Base-by-base conservation (phyloP, 1,140 invertebrate genomes). In the Meloidogyne hapla region DNA sequence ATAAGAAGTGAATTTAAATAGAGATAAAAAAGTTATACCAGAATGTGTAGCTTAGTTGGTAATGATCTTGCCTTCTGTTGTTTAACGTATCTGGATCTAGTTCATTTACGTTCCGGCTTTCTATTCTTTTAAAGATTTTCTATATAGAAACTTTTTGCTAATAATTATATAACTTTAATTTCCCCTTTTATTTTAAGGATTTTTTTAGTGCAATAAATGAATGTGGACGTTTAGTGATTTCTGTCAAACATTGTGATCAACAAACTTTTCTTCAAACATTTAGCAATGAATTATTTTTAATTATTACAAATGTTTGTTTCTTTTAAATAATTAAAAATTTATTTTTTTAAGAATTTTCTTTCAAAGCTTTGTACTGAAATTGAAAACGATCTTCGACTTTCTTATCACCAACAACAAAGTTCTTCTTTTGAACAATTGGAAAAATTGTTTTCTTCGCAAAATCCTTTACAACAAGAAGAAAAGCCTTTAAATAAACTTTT, bases 241-340 rank as follows among this genome's bases (percentile, higher is more conserved):
- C 89, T 91, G 62, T 89, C 92, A 90, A 91, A 91, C 81, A 90
- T 92, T 85, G 88, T 92, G 78, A 89, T 88, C 85, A 91, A 91
- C 21, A 81, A 92, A 12, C 4, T 18, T 33, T 73, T 88, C 90
- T 84, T 91, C 92, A 84, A 91, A 90, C 83, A 84, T 89, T 5
- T 73, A 76, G 13, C 87, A 88, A 38, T 86, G 90, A 66, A 42
- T 64, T 66, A 28, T 66, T 40, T 12, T 23, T 45, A n/a, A 65
- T 65, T 38, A 26, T 65, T 21, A 33, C 45, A 45, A 63, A 76
- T 42, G 28, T 75, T 45, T 13, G 6, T 75, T 70, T 33, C 13
- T 42, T 70, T 74, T 69, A 23, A 26, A 28, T 33, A 76, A 56
- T 33, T 26, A 25, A 48, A 40, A 12, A 28, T n/a, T 42, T 42